Evolutionary conservation across 2,888 invertebrate genomes (phyloP).

Genomic region (Plagodis dolabraria): DNA sequence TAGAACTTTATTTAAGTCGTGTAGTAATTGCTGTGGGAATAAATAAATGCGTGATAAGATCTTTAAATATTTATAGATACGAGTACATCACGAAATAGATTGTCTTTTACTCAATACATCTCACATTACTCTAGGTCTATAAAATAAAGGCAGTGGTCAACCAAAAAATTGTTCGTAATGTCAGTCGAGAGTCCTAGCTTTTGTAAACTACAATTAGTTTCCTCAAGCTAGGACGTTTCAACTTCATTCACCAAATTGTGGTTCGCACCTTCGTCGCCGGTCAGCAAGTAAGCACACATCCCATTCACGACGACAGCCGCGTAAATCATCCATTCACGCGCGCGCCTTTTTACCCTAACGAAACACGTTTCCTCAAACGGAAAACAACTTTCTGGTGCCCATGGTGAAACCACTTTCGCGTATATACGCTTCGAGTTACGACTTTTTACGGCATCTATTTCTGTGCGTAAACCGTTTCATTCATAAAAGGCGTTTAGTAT

Average conservation of each 20-base stretch:
- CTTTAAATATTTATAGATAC: too few relatives aligned
- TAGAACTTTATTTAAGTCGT: constrained; percentile 5
- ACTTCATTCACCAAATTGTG: constrained; percentile 71
- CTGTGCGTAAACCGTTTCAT: constrained; percentile 53
- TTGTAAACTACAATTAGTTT: background rate
- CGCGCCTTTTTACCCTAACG: constrained; percentile 64
- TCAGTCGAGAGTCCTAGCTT: too few relatives aligned
- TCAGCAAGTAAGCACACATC: constrained; percentile 66
- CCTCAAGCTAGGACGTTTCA: constrained; percentile 24
- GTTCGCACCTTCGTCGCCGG: constrained; percentile 69
- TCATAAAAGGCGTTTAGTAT: constrained; percentile 46
- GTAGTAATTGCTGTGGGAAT: constrained; percentile 21
- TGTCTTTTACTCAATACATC: too few relatives aligned
- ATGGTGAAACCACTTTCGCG: constrained; percentile 79
- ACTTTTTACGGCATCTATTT: constrained; percentile 80
- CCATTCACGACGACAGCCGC: constrained; percentile 80
- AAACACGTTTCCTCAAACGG: constrained; percentile 67
- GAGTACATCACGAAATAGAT: too few relatives aligned
- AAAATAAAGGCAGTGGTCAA: background rate
- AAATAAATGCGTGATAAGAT: background rate
- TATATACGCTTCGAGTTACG: constrained; percentile 68
- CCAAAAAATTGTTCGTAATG: background rate
- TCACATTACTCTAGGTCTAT: background rate
- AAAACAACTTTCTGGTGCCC: constrained; percentile 78
- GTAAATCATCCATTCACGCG: constrained; percentile 77